These are phyloP conservation scores for Albula glossodonta DNA, from an alignment of 2,113 vertebrate genomes.

Conservation along the genomic window DNA sequence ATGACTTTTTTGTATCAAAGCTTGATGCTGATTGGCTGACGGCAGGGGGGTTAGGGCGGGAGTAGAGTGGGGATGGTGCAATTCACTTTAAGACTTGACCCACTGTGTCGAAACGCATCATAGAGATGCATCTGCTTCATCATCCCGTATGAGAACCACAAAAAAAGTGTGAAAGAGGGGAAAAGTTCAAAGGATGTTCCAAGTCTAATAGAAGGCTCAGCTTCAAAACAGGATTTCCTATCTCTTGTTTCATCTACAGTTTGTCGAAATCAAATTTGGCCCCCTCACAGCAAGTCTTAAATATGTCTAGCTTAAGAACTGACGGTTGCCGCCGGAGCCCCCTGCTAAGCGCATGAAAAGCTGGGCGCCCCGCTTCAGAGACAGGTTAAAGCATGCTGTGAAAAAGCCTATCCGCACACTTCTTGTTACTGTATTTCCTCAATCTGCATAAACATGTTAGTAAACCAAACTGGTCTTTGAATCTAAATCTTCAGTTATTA, in stretches of 20 bases:
- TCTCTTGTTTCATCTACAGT: conserved; percentile 26
- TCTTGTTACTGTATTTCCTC: conserved; percentile 51
- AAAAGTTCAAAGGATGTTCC: conserved; percentile 11
- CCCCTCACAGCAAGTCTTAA: conserved; percentile 15
- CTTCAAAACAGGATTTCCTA: conserved; percentile 28
- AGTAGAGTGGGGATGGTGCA: not conserved
- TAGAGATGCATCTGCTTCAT: not conserved
- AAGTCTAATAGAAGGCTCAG: conserved; percentile 5
- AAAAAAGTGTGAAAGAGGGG: not conserved
- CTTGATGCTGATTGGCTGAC: not conserved
- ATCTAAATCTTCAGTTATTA: conserved; percentile 77
- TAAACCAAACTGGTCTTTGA: conserved; percentile 62
- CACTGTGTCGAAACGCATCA: conserved; percentile 8
- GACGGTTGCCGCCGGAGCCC: conserved; percentile 32
- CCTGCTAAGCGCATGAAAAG: conserved; percentile 33
- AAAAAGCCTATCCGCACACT: conserved; percentile 32
- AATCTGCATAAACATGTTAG: conserved; percentile 46
- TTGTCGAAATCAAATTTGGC: conserved; percentile 4
- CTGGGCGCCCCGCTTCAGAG: conserved; percentile 31
- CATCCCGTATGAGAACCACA: not conserved
- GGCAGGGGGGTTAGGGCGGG: not conserved
- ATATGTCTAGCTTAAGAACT: conserved; percentile 23
- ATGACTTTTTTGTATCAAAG: too few relatives aligned
- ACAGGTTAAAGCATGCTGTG: conserved; percentile 47
- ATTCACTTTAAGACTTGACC: not conserved